Percentiles rank a stretch among this genome's conserved stretches.
These are phyloP conservation scores for Drosophila repleta DNA, from an alignment of 1,140 invertebrate species.

Conservation along the genomic window DNA sequence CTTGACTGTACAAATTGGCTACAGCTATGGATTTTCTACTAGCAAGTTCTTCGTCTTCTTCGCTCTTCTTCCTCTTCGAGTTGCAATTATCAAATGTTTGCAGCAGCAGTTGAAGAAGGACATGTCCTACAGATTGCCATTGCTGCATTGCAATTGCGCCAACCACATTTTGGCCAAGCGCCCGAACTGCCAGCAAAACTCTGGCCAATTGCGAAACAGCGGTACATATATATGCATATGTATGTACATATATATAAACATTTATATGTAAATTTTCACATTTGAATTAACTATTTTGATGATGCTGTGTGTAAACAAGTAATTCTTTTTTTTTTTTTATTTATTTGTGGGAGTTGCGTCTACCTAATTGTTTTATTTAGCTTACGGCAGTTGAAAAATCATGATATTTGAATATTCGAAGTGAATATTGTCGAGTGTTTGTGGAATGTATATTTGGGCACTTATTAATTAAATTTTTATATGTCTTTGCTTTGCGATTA, in stretches of 20 bases:
- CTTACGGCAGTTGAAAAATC: conserved; percentile 5
- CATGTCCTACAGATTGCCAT: conserved; percentile 13
- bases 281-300: conserved; percentile 15
- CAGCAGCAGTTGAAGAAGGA: conserved; percentile 50
- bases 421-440: neutral
- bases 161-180: conserved; percentile 66
- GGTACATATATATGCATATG: neutral
- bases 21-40: conserved; percentile 64
- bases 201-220: conserved; percentile 60
- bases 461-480: too few species aligned
- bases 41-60: neutral
- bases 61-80: conserved; percentile 14
- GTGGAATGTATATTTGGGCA: neutral
- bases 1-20: conserved; percentile 36
- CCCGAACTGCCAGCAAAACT: conserved; percentile 62
- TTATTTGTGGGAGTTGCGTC: conserved; percentile 25
- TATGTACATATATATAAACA: conserved; percentile 12
- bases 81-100: conserved; percentile 68
- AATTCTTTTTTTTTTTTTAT: conserved; percentile 5
- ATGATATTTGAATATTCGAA: conserved; percentile 16
- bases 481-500: too few species aligned
- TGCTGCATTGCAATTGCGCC: conserved; percentile 71
- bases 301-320: neutral
- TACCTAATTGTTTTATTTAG: conserved; percentile 36
- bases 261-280: conserved; percentile 2